These are phyloP conservation scores for Phrynosoma blainvillii DNA, from an alignment of 2,113 vertebrate species.

Conservation along the genomic window DNA sequence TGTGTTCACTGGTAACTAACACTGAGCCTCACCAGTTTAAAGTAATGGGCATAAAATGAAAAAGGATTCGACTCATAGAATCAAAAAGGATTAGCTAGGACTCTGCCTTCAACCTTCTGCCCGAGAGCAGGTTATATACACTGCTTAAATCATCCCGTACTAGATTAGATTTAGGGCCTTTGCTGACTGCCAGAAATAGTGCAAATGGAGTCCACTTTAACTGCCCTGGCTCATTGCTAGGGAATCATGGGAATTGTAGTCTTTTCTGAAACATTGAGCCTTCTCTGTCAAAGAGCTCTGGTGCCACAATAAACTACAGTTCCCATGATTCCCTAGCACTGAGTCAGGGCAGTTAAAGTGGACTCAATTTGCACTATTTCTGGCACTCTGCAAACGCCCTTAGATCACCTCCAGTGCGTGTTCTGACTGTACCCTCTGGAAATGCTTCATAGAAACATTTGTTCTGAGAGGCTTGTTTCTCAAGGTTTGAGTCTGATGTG, in stretches of 20 bases:
- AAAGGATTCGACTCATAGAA: too few species aligned
- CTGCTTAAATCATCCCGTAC: not conserved
- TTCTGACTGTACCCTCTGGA: slow-evolving; percentile 34
- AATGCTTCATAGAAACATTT: slow-evolving; percentile 32
- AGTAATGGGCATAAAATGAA: not conserved
- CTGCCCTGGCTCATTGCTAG: too few species aligned
- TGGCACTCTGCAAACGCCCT: too few species aligned
- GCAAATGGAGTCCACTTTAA: too few species aligned
- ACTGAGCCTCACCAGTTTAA: not conserved
- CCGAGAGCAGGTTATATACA: not conserved
- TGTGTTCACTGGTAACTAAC: not conserved
- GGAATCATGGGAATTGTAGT: too few species aligned
- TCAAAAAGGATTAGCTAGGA: not conserved
- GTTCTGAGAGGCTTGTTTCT: slow-evolving; percentile 43
- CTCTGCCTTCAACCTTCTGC: not conserved
- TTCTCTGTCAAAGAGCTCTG: too few species aligned
- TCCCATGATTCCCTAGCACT: too few species aligned
- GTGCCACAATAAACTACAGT: too few species aligned
- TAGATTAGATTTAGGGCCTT: not conserved
- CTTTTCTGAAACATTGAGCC: too few species aligned
- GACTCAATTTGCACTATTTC: too few species aligned
- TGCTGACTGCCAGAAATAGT: too few species aligned
- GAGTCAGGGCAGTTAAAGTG: too few species aligned
- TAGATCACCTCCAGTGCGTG: slow-evolving; percentile 48
- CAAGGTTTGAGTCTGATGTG: slow-evolving; percentile 59